These are phyloP conservation scores for Pelodiscus sinensis DNA, from an alignment of 2,113 vertebrate species.

Conservation along the genomic window DNA sequence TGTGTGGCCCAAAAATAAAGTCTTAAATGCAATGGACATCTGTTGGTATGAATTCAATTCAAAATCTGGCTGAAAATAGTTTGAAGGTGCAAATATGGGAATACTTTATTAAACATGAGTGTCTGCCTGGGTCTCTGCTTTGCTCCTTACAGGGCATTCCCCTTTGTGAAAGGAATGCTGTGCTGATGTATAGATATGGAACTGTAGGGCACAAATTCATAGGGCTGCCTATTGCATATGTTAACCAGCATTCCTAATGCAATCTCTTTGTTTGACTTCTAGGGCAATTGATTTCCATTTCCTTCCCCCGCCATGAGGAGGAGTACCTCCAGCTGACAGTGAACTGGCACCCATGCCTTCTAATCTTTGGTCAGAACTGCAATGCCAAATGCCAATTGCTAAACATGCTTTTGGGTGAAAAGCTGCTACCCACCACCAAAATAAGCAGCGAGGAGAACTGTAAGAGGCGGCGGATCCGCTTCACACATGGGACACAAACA, in stretches of 20 bases:
- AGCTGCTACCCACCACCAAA: constrained; percentile 83
- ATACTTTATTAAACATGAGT: not conserved
- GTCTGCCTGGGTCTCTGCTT: not conserved
- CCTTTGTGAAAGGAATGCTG: not conserved
- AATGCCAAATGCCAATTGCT: constrained; percentile 89
- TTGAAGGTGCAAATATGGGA: not conserved
- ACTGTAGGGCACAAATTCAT: not conserved
- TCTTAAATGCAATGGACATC: not conserved
- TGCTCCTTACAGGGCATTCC: not conserved
- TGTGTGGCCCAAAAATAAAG: too few species aligned
- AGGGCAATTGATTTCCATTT: constrained; percentile 89
- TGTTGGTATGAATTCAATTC: not conserved
- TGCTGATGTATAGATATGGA: fast-evolving
- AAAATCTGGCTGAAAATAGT: not conserved
- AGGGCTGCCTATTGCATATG: not conserved
- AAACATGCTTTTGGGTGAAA: constrained; percentile 90
- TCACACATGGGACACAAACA: constrained; percentile 88
- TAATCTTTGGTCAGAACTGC: constrained; percentile 93
- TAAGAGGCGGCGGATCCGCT: constrained; percentile 88
- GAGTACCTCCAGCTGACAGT: constrained; percentile 89
- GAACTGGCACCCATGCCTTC: constrained; percentile 87
- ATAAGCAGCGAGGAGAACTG: constrained; percentile 79
- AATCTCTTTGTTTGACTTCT: not conserved
- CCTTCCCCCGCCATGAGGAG: constrained; percentile 91
- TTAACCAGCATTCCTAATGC: not conserved